phyloP scores from a whole-genome alignment of 2,113 vertebrate genomes.

The Benitochromis conjunctus region DNA sequence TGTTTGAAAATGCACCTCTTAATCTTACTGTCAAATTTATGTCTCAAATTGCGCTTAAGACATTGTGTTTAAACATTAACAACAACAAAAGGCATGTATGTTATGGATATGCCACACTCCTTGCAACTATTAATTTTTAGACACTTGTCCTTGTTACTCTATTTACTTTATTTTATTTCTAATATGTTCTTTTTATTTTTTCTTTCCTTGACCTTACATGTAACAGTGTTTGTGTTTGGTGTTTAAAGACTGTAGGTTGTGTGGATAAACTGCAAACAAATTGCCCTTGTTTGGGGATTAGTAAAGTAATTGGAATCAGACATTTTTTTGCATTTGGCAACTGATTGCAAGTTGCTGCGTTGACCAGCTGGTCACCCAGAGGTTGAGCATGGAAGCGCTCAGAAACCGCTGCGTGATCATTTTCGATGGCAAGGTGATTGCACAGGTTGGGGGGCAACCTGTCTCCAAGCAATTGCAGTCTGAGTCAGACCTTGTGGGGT shows the following conservation, averaged over 20 bases:
- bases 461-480: background rate
- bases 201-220: background rate
- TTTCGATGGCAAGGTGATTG: background rate
- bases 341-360: background rate
- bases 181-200: background rate
- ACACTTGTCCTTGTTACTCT: too few species aligned
- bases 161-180: too few species aligned
- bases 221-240: background rate
- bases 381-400: background rate
- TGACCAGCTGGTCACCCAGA: background rate
- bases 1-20: too few species aligned
- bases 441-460: background rate
- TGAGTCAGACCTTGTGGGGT: background rate
- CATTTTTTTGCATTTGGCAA: background rate
- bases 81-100: background rate
- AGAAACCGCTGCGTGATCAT: background rate
- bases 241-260: background rate
- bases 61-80: background rate
- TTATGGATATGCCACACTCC: background rate
- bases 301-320: background rate
- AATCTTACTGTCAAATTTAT: background rate
- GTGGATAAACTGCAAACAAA: background rate
- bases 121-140: too few species aligned
- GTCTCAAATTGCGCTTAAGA: background rate
- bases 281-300: background rate